Percentiles rank a stretch among this genome's conserved stretches.
These are phyloP conservation scores for Puma concolor DNA, from an alignment of 2,113 vertebrate species.

Conservation along the genomic window DNA sequence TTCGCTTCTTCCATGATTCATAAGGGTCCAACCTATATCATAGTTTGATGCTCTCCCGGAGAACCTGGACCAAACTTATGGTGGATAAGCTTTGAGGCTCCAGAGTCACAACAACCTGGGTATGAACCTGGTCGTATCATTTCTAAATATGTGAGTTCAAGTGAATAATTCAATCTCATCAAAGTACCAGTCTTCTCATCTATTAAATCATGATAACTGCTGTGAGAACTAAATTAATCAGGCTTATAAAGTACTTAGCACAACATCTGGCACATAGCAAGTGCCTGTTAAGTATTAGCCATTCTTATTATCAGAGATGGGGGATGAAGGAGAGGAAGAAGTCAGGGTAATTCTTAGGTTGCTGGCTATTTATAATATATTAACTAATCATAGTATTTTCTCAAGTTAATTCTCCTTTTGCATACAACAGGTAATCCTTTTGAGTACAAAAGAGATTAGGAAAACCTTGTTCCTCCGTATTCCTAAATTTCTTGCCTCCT, in stretches of 20 bases:
- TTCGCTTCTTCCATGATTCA: neutral
- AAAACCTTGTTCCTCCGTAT: neutral
- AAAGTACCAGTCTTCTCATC: neutral
- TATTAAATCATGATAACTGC: neutral
- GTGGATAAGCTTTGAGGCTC: neutral
- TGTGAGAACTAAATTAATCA: neutral
- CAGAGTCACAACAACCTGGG: neutral
- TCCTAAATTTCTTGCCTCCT: neutral
- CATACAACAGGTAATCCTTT: neutral
- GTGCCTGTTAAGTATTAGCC: neutral
- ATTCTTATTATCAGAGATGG: slow-evolving; percentile 20
- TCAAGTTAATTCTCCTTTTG: neutral
- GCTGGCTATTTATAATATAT: neutral
- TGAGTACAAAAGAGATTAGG: neutral
- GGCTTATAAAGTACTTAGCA: neutral
- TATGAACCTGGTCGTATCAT: neutral
- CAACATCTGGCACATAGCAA: neutral
- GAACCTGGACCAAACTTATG: neutral
- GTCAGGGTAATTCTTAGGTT: neutral
- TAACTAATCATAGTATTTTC: slow-evolving; percentile 15
- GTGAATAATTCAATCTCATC: neutral
- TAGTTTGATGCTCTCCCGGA: neutral
- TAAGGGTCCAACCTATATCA: neutral
- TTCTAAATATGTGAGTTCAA: neutral
- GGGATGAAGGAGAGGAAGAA: neutral